Evolutionary conservation across 1,140 invertebrate species (phyloP), one percentile per base, ranked within the genome.

Genomic region (Drosophila hydei): DNA sequence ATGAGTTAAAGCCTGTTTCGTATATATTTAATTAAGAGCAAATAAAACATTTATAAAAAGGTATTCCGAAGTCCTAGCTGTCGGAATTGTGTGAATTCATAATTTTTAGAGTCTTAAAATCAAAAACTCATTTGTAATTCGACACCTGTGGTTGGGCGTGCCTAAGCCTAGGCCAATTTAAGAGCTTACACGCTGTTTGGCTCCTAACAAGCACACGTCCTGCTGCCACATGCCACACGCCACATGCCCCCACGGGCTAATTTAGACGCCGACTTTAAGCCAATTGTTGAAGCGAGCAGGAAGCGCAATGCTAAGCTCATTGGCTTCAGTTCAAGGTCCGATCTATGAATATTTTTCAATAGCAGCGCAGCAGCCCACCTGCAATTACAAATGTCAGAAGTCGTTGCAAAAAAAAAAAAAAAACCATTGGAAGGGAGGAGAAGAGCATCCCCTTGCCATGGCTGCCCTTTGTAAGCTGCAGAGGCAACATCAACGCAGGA

Each of bases 281-380:
- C 50, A 36, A 52, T 36, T 52, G 27, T 36, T 33, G 16, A 11
- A 18, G 25, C 16, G 21, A 11, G 18, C 3, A 3, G 47, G 52
- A 2, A 38, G 23, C 18, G 21, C 14, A 48, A 48, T 12, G 14
- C 16, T 63, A 63, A 63, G 50, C 38, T 42, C 19, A 23, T 50
- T 50, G 33, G 14, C 23, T 50, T 25, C 47, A 50, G 45, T 48
- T 38, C 42, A 50, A 40, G 30, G 27, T 54, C 7, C 30, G 19
- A 38, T 38, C 50, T 45, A 54, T 63, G 61, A 63, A 62, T 62
- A 62, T 62, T 62, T 51, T 42, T 11, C 47, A 51, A 51, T 51
- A 63, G 36, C 33, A 62, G 47, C 30, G 47, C 38, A 40, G 47
- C 38, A 40, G 27, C 30, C 58, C 30, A 33, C 14, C 38, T 23